Evolutionary conservation across 2,113 vertebrate species (phyloP).

Genomic region (Rostratula benghalensis): DNA sequence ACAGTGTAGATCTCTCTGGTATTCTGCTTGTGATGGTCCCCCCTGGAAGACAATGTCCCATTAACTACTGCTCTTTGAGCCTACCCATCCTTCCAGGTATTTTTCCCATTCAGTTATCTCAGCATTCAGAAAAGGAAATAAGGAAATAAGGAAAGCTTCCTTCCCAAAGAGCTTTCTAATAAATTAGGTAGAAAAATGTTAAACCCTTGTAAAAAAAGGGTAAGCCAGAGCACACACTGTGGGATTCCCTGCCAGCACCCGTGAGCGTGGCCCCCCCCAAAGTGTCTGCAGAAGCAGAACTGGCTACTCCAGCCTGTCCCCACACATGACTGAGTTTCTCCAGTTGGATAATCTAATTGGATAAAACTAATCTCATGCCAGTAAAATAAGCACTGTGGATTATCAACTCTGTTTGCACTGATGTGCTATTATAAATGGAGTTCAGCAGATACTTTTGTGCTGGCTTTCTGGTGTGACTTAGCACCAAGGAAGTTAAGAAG

Average conservation of each 20-base stretch:
- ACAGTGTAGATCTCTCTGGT: neutral
- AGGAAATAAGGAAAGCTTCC: neutral
- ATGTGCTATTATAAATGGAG: neutral
- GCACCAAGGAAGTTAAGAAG: neutral
- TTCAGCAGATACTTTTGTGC: neutral
- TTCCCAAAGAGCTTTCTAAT: neutral
- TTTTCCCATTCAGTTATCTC: neutral
- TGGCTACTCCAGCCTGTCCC: neutral
- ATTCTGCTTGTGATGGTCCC: neutral
- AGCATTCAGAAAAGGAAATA: no score
- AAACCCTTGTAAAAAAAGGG: neutral
- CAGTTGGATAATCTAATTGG: neutral
- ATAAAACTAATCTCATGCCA: neutral
- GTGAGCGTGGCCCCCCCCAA: rapidly evolving
- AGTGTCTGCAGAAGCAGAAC: neutral
- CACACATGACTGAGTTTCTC: neutral
- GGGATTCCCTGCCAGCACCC: neutral
- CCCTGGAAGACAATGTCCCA: neutral
- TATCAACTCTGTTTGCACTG: neutral
- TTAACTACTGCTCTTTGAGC: neutral
- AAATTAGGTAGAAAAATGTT: neutral
- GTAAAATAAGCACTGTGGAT: neutral
- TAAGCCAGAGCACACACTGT: neutral
- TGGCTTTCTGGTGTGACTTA: neutral
- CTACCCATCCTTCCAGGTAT: neutral